These are phyloP conservation scores for Chrysolina haemoptera DNA, from an alignment of 2,888 invertebrate species.

Conservation along the genomic window DNA sequence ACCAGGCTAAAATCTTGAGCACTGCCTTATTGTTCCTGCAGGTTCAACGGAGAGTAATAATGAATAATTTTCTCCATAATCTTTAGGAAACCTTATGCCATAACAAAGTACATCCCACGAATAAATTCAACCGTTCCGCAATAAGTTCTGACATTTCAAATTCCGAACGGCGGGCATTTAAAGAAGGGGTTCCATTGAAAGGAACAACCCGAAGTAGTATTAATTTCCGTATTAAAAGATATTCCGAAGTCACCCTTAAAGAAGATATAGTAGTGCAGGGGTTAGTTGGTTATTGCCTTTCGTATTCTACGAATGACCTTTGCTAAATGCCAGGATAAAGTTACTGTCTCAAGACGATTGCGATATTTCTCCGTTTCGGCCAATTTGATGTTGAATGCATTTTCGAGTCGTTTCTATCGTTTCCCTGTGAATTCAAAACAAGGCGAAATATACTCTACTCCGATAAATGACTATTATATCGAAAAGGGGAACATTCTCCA, in stretches of 20 bases:
- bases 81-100: neutral
- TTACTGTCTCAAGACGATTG: constrained; percentile 50
- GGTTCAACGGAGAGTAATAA: neutral
- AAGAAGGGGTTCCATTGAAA: constrained; percentile 51
- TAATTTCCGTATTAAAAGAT: constrained; percentile 57
- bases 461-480: too few species aligned
- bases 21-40: too few species aligned
- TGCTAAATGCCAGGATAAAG: constrained; percentile 60
- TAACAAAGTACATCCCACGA: neutral
- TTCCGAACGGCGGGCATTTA: constrained; percentile 40
- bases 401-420: constrained; percentile 24
- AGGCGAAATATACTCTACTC: too few species aligned
- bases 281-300: constrained; percentile 64
- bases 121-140: constrained; percentile 36
- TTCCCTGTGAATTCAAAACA: neutral
- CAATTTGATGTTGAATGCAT: constrained; percentile 26
- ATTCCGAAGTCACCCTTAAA: constrained; percentile 63
- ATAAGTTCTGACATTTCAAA: constrained; percentile 53
- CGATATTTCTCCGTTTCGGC: constrained; percentile 55
- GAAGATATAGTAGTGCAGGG: constrained; percentile 66
- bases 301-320: constrained; percentile 61
- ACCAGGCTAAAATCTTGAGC: too few species aligned
- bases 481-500: too few species aligned
- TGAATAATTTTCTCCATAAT: constrained; percentile 1
- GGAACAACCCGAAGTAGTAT: constrained; percentile 46